Evolutionary conservation across 2,113 vertebrate species (phyloP).

Genomic region (Cryptotis parvus): DNA sequence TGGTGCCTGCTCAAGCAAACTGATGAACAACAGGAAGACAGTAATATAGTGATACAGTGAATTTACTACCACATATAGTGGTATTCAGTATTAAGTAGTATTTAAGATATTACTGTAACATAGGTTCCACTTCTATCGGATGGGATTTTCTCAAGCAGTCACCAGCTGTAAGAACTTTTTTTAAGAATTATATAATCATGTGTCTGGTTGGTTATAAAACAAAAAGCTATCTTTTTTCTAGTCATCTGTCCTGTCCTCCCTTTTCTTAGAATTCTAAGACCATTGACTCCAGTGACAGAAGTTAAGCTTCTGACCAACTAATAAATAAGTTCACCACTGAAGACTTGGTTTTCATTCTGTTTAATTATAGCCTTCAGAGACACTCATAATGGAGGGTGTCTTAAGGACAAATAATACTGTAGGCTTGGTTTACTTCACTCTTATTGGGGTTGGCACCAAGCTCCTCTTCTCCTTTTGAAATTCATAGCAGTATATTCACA

Average conservation of each 20-base stretch:
- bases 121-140: not conserved
- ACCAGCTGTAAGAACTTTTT: not conserved
- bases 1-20: too few relatives aligned
- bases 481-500: slow-evolving; percentile 72
- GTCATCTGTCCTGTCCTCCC: slow-evolving; percentile 42
- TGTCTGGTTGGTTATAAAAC: not conserved
- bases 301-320: slow-evolving; percentile 68
- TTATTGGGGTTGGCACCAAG: slow-evolving; percentile 70
- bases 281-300: slow-evolving; percentile 62
- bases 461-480: slow-evolving; percentile 74
- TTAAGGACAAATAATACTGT: slow-evolving; percentile 71
- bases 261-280: slow-evolving; percentile 67
- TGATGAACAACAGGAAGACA: too few relatives aligned
- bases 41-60: too few relatives aligned
- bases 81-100: too few relatives aligned
- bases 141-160: not conserved
- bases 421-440: slow-evolving; percentile 66
- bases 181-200: slow-evolving; percentile 29
- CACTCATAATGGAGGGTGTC: slow-evolving; percentile 76
- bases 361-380: slow-evolving; percentile 78
- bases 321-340: slow-evolving; percentile 75
- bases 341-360: slow-evolving; percentile 73
- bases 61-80: not conserved
- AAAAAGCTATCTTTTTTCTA: slow-evolving; percentile 25
- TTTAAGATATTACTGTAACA: not conserved